A percentile compares a stretch with the other conserved stretches of the same genome.
Evolutionary conservation across 2,113 vertebrate genomes (phyloP).

Genomic region (Rhineura floridana): DNA sequence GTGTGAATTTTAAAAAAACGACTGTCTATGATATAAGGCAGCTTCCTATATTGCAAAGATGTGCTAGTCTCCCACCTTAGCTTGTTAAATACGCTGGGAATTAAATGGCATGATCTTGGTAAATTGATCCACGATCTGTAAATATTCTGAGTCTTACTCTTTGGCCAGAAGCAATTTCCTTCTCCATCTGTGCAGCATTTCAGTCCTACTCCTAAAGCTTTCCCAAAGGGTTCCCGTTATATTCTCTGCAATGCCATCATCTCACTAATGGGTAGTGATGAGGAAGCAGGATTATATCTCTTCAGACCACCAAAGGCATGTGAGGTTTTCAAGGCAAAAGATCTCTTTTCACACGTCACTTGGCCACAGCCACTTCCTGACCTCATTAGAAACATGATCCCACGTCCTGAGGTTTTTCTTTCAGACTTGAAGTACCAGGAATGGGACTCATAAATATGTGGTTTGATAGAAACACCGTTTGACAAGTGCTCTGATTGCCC

Average conservation of each 20-base stretch:
- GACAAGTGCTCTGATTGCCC: slow-evolving; percentile 29
- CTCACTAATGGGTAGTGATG: slow-evolving; percentile 34
- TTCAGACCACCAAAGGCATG: slow-evolving; percentile 37
- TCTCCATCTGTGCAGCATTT: slow-evolving; percentile 77
- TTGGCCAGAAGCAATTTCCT: slow-evolving; percentile 75
- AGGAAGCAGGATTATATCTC: slow-evolving; percentile 44
- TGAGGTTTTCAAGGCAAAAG: slow-evolving; percentile 49
- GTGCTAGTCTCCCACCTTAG: slow-evolving; percentile 37
- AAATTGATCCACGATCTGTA: slow-evolving; percentile 61
- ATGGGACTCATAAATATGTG: slow-evolving; percentile 43
- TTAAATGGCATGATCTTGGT: slow-evolving; percentile 57
- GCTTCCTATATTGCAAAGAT: slow-evolving; percentile 25
- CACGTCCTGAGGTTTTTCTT: slow-evolving; percentile 50
- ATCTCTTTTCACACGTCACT: slow-evolving; percentile 59
- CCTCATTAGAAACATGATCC: slow-evolving; percentile 55
- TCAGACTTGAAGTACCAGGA: slow-evolving; percentile 42
- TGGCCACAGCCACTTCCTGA: slow-evolving; percentile 52
- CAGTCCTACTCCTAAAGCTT: slow-evolving; percentile 75
- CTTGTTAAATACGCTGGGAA: slow-evolving; percentile 51
- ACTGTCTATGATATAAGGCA: neutral
- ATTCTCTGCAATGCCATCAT: slow-evolving; percentile 62
- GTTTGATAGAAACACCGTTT: neutral
- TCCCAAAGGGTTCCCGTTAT: slow-evolving; percentile 65
- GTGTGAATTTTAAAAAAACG: slow-evolving; percentile 48
- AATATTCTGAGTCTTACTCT: slow-evolving; percentile 62